Evolutionary conservation across 2,888 invertebrate genomes (phyloP).

Genomic region (Erpobdella octoculata): DNA sequence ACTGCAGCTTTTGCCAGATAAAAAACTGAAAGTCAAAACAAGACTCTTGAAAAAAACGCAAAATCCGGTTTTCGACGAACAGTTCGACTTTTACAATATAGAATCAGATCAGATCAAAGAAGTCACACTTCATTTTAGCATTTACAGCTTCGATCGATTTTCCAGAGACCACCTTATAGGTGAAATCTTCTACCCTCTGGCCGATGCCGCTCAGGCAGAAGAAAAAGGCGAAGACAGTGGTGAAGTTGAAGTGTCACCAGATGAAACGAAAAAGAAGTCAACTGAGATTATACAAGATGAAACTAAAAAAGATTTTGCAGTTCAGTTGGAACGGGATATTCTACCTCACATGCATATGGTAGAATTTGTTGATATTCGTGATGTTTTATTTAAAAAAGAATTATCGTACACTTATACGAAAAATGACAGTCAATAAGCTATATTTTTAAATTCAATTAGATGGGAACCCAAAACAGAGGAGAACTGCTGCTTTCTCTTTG

Average conservation of each 20-base stretch:
- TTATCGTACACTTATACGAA: too few relatives aligned
- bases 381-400: too few relatives aligned
- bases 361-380: too few relatives aligned
- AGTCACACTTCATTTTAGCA: conserved; percentile 68
- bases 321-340: background rate
- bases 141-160: conserved; percentile 75
- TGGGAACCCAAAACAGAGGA: conserved; percentile 71
- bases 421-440: too few relatives aligned
- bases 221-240: background rate
- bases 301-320: background rate
- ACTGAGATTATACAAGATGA: background rate
- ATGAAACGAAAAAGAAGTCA: background rate
- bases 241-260: background rate
- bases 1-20: conserved; percentile 89
- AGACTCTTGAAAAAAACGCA: conserved; percentile 88
- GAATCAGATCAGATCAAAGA: conserved; percentile 67
- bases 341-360: too few relatives aligned
- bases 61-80: conserved; percentile 94
- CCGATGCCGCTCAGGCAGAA: conserved; percentile 59
- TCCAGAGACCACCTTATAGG: conserved; percentile 97
- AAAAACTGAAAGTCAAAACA: conserved; percentile 89
- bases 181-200: conserved; percentile 68
- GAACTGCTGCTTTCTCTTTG: conserved; percentile 90
- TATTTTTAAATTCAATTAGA: too few relatives aligned
- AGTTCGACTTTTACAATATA: conserved; percentile 91